phyloP scores from a whole-genome alignment of 1,140 invertebrate species.

The Helicorthomorpha holstii region DNA sequence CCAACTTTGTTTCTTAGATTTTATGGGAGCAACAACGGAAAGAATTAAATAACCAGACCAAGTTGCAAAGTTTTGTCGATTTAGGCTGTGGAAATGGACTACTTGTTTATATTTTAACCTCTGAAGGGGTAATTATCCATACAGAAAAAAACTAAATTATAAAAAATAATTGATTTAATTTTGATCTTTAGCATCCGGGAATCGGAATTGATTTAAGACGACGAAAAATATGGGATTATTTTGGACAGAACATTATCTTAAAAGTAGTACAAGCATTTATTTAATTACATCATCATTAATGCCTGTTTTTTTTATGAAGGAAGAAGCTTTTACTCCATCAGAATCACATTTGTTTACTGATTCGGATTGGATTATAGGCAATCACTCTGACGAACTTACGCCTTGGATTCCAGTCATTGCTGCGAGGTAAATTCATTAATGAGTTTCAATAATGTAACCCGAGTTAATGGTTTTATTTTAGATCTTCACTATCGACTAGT shows the following conservation, averaged over 20 bases:
- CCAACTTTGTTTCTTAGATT: neutral
- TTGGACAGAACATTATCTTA: conserved; percentile 18
- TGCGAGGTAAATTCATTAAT: conserved; percentile 33
- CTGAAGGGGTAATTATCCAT: conserved; percentile 44
- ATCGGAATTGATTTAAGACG: conserved; percentile 74
- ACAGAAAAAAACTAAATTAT: neutral
- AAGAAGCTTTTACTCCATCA: conserved; percentile 46
- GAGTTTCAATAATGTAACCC: conserved; percentile 9
- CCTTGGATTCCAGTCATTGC: conserved; percentile 94
- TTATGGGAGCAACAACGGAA: conserved; percentile 6
- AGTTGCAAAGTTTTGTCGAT: conserved; percentile 64
- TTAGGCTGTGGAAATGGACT: conserved; percentile 94
- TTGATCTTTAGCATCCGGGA: conserved; percentile 38
- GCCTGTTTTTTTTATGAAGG: conserved; percentile 15
- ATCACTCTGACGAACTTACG: conserved; percentile 95
- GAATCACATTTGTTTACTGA: conserved; percentile 47
- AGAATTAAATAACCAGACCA: conserved; percentile 12
- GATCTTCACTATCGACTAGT: conserved; percentile 33
- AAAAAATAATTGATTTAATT: neutral
- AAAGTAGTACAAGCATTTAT: neutral
- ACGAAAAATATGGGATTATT: conserved; percentile 79
- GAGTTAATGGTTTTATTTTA: conserved; percentile 9
- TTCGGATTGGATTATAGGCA: conserved; percentile 91
- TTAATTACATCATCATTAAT: neutral
- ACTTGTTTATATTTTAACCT: conserved; percentile 66